Evolutionary conservation across 2,888 invertebrate genomes (phyloP), one percentile per base, ranked within the genome.

Genomic region (Rhingia campestris): DNA sequence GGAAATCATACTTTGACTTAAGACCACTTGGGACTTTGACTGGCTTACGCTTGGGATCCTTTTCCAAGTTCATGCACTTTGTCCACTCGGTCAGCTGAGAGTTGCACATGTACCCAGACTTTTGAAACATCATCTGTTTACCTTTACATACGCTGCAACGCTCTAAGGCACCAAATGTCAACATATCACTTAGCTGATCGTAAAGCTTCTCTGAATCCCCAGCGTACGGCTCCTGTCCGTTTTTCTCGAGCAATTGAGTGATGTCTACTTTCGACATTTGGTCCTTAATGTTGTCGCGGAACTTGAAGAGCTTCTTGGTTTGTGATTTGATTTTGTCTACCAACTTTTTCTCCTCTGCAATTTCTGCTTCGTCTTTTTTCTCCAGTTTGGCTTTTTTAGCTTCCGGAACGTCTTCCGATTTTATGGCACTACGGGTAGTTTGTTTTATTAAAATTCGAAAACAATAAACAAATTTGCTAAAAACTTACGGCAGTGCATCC

Each of bases 91-190:
- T 90, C 33, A 90, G 74, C 54, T 90, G 90, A 88, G 98, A 98
- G 85, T 93, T 94, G 90, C 99, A 99, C 85, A 94, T 93, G 90
- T 99, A 99, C 4, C 97, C 96, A 77, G 94, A 92, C 35, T 95
- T 95, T 86, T 93, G 93, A 87, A 95, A 94, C 43, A 93, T 91
- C 22, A 95, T 93, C 88, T 97, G 95, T 0, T 96, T 96, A 1
- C 92, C 90, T 63, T 94, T 93, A 89, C 99, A 99, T 87, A 95
- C 95, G 0, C 94, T 90, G 88, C 99, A 99, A 0, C 94, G 94
- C 79, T 93, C 91, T 3, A 97, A 92, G 2, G 95, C 94, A 37
- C 99, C 99, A 92, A 99, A 99, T 0, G 95, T 93, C 94, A 99
- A 95, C 39, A 94, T 93, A 91, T 99, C 99, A 7, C 96, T 93